These are phyloP conservation scores for Odontesthes bonariensis DNA, from an alignment of 2,113 vertebrate genomes.

Conservation along the genomic window DNA sequence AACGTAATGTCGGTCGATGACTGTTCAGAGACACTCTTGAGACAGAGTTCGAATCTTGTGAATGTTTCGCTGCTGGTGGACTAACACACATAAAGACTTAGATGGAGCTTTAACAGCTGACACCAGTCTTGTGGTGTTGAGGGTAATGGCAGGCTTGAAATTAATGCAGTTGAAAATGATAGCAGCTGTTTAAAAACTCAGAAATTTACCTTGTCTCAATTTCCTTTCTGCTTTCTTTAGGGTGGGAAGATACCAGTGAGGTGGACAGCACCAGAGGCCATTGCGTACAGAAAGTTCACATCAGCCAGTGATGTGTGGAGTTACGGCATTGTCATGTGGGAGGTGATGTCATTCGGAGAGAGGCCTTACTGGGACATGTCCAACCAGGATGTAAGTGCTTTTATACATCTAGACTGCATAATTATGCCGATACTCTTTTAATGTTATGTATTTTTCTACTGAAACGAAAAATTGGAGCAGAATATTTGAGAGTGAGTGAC, in stretches of 20 bases:
- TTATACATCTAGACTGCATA: background rate
- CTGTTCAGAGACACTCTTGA: conserved; percentile 55
- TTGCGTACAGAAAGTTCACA: conserved; percentile 86
- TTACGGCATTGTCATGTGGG: conserved; percentile 88
- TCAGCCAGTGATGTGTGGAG: conserved; percentile 87
- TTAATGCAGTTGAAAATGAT: background rate
- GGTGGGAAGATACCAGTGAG: conserved; percentile 86
- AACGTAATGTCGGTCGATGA: conserved; percentile 68
- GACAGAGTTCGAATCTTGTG: conserved; percentile 22
- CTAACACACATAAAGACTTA: conserved; percentile 34
- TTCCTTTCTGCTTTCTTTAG: conserved; percentile 42
- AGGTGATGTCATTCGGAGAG: conserved; percentile 87
- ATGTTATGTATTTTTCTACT: background rate
- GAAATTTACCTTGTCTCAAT: background rate
- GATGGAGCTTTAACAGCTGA: background rate
- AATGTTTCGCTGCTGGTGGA: conserved; percentile 31
- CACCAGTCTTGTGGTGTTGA: background rate
- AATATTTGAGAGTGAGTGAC: background rate
- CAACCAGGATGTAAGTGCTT: conserved; percentile 85
- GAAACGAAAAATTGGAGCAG: background rate
- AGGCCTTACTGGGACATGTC: conserved; percentile 88
- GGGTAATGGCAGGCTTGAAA: background rate
- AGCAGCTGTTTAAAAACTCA: background rate
- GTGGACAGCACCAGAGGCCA: conserved; percentile 86
- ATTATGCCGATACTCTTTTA: background rate